These are phyloP conservation scores for Gymnothorax reevesii DNA, from an alignment of 2,797 vertebrate genomes.

Conservation along the genomic window DNA sequence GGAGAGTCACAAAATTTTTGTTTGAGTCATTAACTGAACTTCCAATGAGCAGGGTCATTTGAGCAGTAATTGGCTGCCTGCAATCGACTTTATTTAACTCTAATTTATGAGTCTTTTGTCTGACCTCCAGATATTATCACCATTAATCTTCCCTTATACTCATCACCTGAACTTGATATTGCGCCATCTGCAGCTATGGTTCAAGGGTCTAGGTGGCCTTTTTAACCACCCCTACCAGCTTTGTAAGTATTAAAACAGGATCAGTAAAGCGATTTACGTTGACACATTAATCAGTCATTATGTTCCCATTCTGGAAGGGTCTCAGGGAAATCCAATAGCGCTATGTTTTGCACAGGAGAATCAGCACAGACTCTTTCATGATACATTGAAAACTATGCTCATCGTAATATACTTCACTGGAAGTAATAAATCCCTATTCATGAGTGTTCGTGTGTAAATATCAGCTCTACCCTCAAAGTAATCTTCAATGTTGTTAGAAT, in stretches of 20 bases:
- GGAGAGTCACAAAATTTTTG: background rate
- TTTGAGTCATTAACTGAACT: constrained; percentile 2
- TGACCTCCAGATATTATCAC: background rate
- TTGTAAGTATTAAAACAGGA: constrained; percentile 63
- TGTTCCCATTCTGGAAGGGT: background rate
- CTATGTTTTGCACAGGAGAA: background rate
- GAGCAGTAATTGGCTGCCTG: background rate
- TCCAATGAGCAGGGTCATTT: background rate
- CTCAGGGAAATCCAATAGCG: background rate
- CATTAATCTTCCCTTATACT: constrained; percentile 3
- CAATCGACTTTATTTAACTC: background rate
- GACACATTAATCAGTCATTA: background rate
- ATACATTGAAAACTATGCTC: background rate
- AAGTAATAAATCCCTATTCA: background rate
- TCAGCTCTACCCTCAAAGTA: background rate
- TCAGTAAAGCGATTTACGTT: constrained; percentile 60
- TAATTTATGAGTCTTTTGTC: background rate
- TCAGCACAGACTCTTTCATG: background rate
- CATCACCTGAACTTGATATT: constrained; percentile 10
- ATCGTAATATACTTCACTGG: background rate
- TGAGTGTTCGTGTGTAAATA: background rate
- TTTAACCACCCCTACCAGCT: background rate
- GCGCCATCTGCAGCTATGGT: background rate
- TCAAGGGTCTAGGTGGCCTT: constrained; percentile 12
- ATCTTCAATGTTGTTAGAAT: background rate